phyloP scores from a whole-genome alignment of 2,888 invertebrate genomes.

The Tenthredo mesomela region DNA sequence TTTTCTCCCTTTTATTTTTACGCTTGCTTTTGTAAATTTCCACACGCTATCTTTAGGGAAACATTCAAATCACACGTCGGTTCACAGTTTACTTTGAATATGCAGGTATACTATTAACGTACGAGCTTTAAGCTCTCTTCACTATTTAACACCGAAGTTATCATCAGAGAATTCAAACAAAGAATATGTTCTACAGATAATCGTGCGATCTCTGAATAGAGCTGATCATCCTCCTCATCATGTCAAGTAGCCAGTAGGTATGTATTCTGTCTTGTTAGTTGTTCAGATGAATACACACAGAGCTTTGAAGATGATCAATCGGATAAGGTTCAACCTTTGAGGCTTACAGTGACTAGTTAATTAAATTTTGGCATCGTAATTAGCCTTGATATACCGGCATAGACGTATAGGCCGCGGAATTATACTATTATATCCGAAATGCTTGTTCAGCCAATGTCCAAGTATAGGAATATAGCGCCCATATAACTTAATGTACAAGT shows the following conservation, averaged over 20 bases:
- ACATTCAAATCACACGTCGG: background rate
- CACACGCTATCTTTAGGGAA: background rate
- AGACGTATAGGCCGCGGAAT: background rate
- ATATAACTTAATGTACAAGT: background rate
- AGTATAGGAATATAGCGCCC: background rate
- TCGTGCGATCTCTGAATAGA: background rate
- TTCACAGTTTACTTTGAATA: background rate
- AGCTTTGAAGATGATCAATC: conserved; percentile 11
- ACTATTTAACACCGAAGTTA: background rate
- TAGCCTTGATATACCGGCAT: background rate
- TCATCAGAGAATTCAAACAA: background rate
- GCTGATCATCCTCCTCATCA: background rate
- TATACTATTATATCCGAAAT: background rate
- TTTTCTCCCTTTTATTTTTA: background rate
- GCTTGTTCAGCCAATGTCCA: background rate
- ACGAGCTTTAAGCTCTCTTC: background rate
- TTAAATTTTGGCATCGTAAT: conserved; percentile 25
- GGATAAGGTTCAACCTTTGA: background rate
- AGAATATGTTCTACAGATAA: background rate
- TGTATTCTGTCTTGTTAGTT: background rate
- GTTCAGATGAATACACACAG: background rate
- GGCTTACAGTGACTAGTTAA: conserved; percentile 29
- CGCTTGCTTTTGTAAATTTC: background rate
- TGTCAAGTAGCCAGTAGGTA: background rate
- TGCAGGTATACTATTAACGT: background rate